Percentiles rank a stretch among this genome's conserved stretches.
Conservation (phyloP, 2,888 invertebrate species). For the Synergus umbraculus region DNA sequence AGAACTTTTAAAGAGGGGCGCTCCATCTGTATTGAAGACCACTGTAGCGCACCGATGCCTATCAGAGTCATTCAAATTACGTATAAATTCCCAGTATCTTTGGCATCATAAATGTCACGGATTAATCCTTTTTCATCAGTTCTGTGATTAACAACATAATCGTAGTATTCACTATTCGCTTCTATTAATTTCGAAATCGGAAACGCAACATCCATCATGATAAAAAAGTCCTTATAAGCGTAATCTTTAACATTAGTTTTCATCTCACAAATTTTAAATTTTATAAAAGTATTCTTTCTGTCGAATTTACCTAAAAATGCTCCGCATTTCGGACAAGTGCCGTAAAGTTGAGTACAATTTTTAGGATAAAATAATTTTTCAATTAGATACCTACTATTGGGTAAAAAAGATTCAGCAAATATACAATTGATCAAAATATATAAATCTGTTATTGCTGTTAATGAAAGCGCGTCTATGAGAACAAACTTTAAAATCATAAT, state of each 20-base stretch:
- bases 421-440: too few species aligned
- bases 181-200: slow-evolving; percentile 1
- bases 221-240: not conserved
- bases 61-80: slow-evolving; percentile 19
- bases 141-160: slow-evolving; percentile 35
- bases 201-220: not conserved
- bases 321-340: not conserved
- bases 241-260: not conserved
- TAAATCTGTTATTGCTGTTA: too few species aligned
- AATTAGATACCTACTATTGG: not conserved
- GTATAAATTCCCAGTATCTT: slow-evolving; percentile 28
- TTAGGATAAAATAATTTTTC: slow-evolving; percentile 1
- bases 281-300: too few species aligned
- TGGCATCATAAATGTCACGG: slow-evolving; percentile 36
- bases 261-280: not conserved
- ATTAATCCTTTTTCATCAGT: not conserved
- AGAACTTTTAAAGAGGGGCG: slow-evolving; percentile 23
- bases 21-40: slow-evolving; percentile 43
- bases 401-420: not conserved
- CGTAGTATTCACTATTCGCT: slow-evolving; percentile 24
- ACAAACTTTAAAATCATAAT: too few species aligned
- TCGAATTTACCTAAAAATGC: not conserved
- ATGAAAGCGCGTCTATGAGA: too few species aligned
- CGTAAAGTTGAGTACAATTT: not conserved
- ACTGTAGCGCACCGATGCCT: slow-evolving; percentile 21